Base-by-base conservation (phyloP, 2,113 vertebrate species). In the Anthoscopus minutus region DNA sequence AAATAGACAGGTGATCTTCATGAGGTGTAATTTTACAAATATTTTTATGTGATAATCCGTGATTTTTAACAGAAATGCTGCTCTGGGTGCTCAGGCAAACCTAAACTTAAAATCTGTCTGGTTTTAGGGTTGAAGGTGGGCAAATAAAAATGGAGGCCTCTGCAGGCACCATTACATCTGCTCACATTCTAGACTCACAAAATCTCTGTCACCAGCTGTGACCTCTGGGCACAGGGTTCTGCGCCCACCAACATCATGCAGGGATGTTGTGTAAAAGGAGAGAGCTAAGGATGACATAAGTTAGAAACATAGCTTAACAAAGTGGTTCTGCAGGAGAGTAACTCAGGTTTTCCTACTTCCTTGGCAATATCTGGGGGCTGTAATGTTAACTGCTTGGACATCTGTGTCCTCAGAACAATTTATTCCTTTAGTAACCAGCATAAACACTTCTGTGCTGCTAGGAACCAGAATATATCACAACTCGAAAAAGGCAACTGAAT, bases 321-420 rank as follows among this genome's bases (percentile, higher is more conserved):
- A 97, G 69, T 81, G 71, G 13, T 93, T 97, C 79, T 91, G 74
- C 96, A 89, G 92, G 28, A 95, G 80, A 94, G 37, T 81, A 96
- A 51, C 86, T 96, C 95, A 96, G 92, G 91, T 96, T 97, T 97
- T 97, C 94, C 96, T 94, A 76, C 92, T 97, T 96, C 74, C 89
- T 92, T 97, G 96, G 97, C 95, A 96, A 30, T 47, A 70, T 72
- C 65, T 88, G 65, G 81, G 61, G 88, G 78, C 89, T 92, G 66
- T 54, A 89, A 92, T 22, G 81, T 96, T 97, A 97, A 96, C 95
- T 97, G 60, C 92, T 96, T 96, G 95, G 91, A 97, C 96, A 97
- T 96, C 94, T 96, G 97, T 83, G 95, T 93, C 83, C 92, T 96
- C 93, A 96, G 95, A 96, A 94, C 82, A 94, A 97, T 96, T 96